These are phyloP conservation scores for Macaria liturata DNA, from an alignment of 2,888 invertebrate species.

Conservation along the genomic window DNA sequence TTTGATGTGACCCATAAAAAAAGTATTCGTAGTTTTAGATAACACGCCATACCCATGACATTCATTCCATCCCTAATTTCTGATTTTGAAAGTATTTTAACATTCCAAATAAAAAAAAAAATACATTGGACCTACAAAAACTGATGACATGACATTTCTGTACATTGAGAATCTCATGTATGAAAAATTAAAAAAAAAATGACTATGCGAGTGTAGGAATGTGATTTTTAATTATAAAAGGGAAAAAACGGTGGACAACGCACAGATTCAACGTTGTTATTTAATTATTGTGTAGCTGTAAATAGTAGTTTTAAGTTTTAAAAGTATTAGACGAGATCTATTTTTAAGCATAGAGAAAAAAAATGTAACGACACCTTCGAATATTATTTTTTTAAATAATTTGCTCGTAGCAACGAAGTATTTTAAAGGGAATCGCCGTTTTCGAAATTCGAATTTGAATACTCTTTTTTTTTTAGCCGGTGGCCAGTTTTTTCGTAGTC, in stretches of 20 bases:
- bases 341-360: constrained; percentile 64
- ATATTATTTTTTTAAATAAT: constrained; percentile 68
- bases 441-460: constrained; percentile 38
- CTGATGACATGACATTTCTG: constrained; percentile 42
- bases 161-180: constrained; percentile 61
- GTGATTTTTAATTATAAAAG: constrained; percentile 33
- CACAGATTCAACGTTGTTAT: constrained; percentile 41
- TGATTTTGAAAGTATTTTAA: constrained; percentile 33
- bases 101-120: constrained; percentile 48
- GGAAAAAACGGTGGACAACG: constrained; percentile 32
- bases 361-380: constrained; percentile 52
- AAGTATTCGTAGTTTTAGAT: constrained; percentile 10
- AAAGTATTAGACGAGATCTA: constrained; percentile 71
- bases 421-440: constrained; percentile 45
- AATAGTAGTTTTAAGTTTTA: constrained; percentile 63
- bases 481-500: constrained; percentile 65
- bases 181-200: constrained; percentile 10
- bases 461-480: constrained; percentile 44
- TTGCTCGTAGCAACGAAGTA: constrained; percentile 79
- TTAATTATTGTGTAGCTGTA: constrained; percentile 63
- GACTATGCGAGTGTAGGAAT: constrained; percentile 31
- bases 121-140: constrained; percentile 35
- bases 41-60: constrained; percentile 26
- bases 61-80: constrained; percentile 39
- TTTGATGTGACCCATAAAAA: neutral